These are phyloP conservation scores for Aplochiton taeniatus DNA, from an alignment of 2,797 vertebrate genomes.

Conservation along the genomic window DNA sequence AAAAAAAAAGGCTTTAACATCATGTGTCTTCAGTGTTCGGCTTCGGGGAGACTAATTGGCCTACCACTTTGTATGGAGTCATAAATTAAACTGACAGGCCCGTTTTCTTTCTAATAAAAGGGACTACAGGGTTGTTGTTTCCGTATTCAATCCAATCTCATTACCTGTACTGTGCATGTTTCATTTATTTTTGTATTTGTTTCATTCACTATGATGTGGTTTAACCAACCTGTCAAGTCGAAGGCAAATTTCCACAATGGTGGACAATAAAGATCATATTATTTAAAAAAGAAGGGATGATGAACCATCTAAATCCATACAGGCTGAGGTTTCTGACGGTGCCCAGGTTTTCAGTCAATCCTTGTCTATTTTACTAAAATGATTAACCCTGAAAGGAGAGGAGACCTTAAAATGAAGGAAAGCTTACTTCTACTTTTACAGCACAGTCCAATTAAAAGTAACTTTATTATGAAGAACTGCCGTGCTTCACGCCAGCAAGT, in stretches of 20 bases:
- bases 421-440: not conserved
- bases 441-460: conserved; percentile 24
- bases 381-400: conserved; percentile 16
- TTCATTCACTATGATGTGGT: too few relatives aligned
- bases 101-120: not conserved
- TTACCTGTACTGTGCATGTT: too few relatives aligned
- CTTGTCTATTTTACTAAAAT: conserved; percentile 11
- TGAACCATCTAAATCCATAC: too few relatives aligned
- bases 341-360: conserved; percentile 20
- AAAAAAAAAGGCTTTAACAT: not conserved
- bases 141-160: conserved; percentile 2
- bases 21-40: conserved; percentile 4
- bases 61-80: not conserved
- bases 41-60: not conserved
- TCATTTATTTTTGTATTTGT: too few relatives aligned
- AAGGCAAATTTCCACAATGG: too few relatives aligned
- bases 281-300: not conserved
- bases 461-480: conserved; percentile 18
- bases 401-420: not conserved
- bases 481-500: conserved; percentile 21
- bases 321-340: not conserved
- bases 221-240: too few relatives aligned
- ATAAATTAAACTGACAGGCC: conserved; percentile 1
- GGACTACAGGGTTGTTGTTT: conserved; percentile 4
- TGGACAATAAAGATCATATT: too few relatives aligned